These are phyloP conservation scores for Eurystomus glaucurus DNA, from an alignment of 2,797 vertebrate genomes.

Conservation along the genomic window DNA sequence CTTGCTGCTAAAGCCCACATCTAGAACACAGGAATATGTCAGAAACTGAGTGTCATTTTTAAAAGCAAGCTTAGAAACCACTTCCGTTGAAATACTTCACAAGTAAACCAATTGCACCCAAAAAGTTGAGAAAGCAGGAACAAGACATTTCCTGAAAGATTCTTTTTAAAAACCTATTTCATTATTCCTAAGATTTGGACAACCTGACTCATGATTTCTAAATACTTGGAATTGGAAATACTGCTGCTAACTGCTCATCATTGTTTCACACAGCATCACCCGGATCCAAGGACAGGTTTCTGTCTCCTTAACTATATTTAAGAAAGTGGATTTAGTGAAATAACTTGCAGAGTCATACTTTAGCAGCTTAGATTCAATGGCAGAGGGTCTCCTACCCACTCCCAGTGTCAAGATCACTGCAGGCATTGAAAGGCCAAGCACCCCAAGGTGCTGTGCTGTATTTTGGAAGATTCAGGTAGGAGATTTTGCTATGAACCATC, in stretches of 20 bases:
- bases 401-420: neutral
- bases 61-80: constrained; percentile 12
- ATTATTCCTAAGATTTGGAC: neutral
- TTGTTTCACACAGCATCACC: neutral
- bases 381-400: neutral
- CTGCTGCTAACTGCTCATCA: neutral
- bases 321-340: neutral
- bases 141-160: neutral
- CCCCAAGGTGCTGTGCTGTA: accelerated
- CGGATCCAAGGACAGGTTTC: neutral
- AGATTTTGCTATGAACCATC: neutral
- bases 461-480: neutral
- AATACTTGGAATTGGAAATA: neutral
- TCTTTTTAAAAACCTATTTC: neutral
- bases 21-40: constrained; percentile 39
- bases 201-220: neutral
- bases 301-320: neutral
- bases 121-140: neutral
- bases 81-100: constrained; percentile 24
- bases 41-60: constrained; percentile 24
- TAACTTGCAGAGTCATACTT: neutral
- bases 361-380: neutral
- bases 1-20: constrained; percentile 60
- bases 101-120: neutral
- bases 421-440: accelerated